Evolutionary conservation across 1,140 invertebrate species (phyloP), one percentile per base, ranked within the genome.

Genomic region (Caenorhabditis tropicalis): DNA sequence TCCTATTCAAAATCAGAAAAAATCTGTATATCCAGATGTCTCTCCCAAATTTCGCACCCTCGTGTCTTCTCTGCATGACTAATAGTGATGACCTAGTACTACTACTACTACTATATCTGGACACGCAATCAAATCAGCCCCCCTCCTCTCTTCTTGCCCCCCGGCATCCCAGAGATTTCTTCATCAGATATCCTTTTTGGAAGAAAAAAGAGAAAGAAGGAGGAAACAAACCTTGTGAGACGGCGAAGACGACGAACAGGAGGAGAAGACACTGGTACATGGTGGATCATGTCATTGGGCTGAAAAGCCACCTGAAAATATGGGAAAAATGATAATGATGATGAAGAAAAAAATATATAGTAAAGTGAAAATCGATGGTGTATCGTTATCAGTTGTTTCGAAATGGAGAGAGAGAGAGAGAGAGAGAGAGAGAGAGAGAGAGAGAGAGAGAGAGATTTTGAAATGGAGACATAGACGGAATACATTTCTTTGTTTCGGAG

Each of bases 71-170:
- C 56, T 21, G 24, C 6, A 15, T n/a, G 4, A n/a, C n/a, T 10
- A 74, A 43, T 43, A n/a, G n/a, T n/a, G n/a, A n/a, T n/a, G n/a
- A n/a, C n/a, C n/a, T n/a, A n/a, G n/a, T n/a, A n/a, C n/a, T n/a
- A n/a, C n/a, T n/a, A n/a, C n/a, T n/a, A n/a, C n/a, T n/a, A n/a
- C n/a, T 74, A 74, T 74, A 74, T 74, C 65, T 74, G 65, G 36
- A 74, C 36, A 74, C 36, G 65, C 65, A 74, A 74, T 74, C 65
- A 74, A 74, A 74, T 74, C 65, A 74, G 39, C 39, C 39, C 39
- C 24, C 53, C 51, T 24, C n/a, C 7, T 51, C 19, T 36, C 31
- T n/a, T n/a, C 60, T 3, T n/a, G 60, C 19, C 4, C 1, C 56
- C 56, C 31, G 7, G n/a, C 15, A 51, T 10, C n/a, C n/a, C n/a